These are phyloP conservation scores for Megalonaias nervosa DNA, from an alignment of 1,140 invertebrate species.

Conservation along the genomic window DNA sequence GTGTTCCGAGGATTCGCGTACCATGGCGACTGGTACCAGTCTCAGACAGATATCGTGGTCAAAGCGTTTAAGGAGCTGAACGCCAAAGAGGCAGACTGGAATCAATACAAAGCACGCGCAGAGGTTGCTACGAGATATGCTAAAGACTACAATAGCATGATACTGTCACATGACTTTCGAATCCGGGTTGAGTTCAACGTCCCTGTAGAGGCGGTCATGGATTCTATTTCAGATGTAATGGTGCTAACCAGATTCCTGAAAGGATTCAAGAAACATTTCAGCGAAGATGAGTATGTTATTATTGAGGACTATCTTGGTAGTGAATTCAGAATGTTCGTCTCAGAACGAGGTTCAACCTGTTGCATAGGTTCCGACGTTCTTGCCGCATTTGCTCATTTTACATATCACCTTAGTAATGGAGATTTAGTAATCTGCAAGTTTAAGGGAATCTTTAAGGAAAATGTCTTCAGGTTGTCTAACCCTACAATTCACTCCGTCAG, in stretches of 20 bases:
- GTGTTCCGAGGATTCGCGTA: constrained; percentile 22
- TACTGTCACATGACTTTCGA: neutral
- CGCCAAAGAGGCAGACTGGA: constrained; percentile 9
- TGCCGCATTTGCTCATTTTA: constrained; percentile 28
- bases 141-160: constrained; percentile 15
- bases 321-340: constrained; percentile 27
- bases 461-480: constrained; percentile 16
- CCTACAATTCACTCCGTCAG: constrained; percentile 25
- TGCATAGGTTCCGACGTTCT: constrained; percentile 4
- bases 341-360: neutral
- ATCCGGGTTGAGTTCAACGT: constrained; percentile 13
- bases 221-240: constrained; percentile 31
- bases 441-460: constrained; percentile 17
- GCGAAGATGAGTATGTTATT: constrained; percentile 23
- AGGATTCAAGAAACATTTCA: constrained; percentile 24
- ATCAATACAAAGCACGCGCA: constrained; percentile 1
- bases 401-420: constrained; percentile 5
- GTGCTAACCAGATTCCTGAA: constrained; percentile 23
- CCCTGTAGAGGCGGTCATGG: constrained; percentile 26
- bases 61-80: constrained; percentile 15
- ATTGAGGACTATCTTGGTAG: constrained; percentile 27
- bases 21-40: constrained; percentile 12
- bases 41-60: constrained; percentile 17
- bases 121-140: constrained; percentile 3
- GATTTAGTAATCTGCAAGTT: constrained; percentile 27